Evolutionary conservation across 2,888 invertebrate species (phyloP).

Genomic region (Tetramorium bicarinatum): DNA sequence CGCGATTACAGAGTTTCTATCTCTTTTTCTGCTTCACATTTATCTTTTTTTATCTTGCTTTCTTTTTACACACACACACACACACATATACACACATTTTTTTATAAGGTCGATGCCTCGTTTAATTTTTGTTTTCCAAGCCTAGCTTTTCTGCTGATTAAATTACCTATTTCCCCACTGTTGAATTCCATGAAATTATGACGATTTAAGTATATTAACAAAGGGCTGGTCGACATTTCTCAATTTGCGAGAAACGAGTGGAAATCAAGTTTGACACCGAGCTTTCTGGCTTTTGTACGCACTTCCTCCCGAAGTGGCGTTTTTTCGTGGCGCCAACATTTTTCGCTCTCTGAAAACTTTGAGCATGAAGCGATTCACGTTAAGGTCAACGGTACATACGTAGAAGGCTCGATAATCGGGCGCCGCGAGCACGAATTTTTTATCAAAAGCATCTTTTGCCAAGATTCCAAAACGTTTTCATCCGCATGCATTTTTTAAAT

Average conservation of each 20-base stretch:
- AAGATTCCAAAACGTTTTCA: slow-evolving; percentile 36
- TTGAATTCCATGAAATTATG: slow-evolving; percentile 13
- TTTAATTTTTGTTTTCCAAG: slow-evolving; percentile 12
- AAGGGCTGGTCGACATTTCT: neutral
- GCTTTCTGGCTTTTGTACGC: slow-evolving; percentile 15
- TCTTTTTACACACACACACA: neutral
- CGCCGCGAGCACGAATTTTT: slow-evolving; percentile 18
- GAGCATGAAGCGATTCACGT: slow-evolving; percentile 32
- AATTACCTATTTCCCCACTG: slow-evolving; percentile 20
- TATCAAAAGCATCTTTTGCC: slow-evolving; percentile 42
- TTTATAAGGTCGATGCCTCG: neutral
- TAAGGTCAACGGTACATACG: slow-evolving; percentile 27
- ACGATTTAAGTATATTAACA: slow-evolving; percentile 34
- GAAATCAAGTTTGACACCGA: slow-evolving; percentile 4
- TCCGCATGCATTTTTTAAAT: slow-evolving; percentile 10
- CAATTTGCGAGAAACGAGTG: slow-evolving; percentile 23
- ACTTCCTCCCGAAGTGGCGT: neutral
- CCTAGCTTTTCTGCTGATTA: slow-evolving; percentile 10
- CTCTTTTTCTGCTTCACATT: neutral
- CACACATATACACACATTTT: too few species aligned
- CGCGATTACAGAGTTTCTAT: slow-evolving; percentile 26
- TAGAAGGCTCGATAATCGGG: slow-evolving; percentile 37
- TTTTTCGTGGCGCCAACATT: slow-evolving; percentile 29
- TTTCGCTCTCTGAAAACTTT: slow-evolving; percentile 41
- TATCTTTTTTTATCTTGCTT: neutral